Base-by-base conservation (phyloP, 2,797 vertebrate genomes). In the Mionectes olivaceus region DNA sequence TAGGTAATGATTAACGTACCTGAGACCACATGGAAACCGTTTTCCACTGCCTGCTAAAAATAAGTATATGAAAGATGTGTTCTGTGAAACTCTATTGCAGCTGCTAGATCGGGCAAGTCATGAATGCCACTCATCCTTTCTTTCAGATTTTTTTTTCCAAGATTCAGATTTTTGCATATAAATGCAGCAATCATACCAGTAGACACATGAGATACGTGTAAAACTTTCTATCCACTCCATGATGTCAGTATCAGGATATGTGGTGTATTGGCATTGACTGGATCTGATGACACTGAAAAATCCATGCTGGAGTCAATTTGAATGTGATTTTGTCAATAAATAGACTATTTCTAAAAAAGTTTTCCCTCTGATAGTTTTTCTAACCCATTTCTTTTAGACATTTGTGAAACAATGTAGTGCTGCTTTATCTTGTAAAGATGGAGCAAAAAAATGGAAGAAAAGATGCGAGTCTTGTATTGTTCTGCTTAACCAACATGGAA, bases 61-160 rank as follows among this genome's bases (percentile, higher is more conserved):
- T 30, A 57, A 3, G 4, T 4, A 0, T 39, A 30, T 76, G 50
- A 67, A 81, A 75, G 14, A 33, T 68, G 6, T 0, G 0, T 78
- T 71, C 30, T 57, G 6, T 13, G 3, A 82, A 65, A 17, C 35
- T 83, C 32, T 57, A 4, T 71, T 64, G 37, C 8, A 57, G 16
- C 19, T 71, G 23, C 21, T 78, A 57, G 16, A 35, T 19, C 33
- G 11, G 6, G 12, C 1, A 2, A 23, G 32, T 68, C 6, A 28
- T 52, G 8, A 78, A 63, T 44, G 4, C 3, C 7, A 4, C 3
- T 2, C 0, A 0, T 59, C 8, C 18, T 55, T 83, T 67, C 80
- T 35, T 9, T 47, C 46, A 35, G 11, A 28, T 2, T 25, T 65
- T 78, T 83, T 83, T 82, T 57, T 7, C 43, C 24, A 21, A n/a